Conservation (phyloP, 2,113 vertebrate species). For the Cisticola juncidis region DNA sequence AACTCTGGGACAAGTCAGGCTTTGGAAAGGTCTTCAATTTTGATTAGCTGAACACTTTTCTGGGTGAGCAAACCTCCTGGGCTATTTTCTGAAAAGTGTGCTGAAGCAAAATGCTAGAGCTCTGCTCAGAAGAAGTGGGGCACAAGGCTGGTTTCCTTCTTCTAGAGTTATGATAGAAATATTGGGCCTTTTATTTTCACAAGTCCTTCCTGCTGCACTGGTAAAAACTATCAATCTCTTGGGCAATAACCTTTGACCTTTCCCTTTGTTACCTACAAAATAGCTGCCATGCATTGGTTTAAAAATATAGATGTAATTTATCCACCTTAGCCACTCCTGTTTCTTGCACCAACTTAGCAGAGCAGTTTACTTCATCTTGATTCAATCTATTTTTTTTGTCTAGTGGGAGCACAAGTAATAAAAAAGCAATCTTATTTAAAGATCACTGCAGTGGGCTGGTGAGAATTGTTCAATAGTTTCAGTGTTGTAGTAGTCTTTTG, state of each 20-base stretch:
- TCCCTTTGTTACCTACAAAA: not conserved
- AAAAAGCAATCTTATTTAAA: slow-evolving; percentile 52
- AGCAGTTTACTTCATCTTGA: not conserved
- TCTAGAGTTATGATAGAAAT: not conserved
- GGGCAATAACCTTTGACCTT: not conserved
- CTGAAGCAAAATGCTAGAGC: not conserved
- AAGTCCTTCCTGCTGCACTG: not conserved
- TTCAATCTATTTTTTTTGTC: not conserved
- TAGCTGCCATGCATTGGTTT: not conserved
- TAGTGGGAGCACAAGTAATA: slow-evolving; percentile 18
- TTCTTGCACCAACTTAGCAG: not conserved
- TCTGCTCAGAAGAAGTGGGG: not conserved
- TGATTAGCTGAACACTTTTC: not conserved
- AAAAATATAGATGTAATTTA: not conserved
- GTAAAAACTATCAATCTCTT: not conserved
- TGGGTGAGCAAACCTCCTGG: not conserved
- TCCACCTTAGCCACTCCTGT: not conserved
- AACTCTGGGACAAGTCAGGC: not conserved
- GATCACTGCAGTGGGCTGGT: not conserved
- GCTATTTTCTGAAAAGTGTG: not conserved
- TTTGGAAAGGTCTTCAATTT: not conserved
- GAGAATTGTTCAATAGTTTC: not conserved
- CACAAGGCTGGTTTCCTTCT: not conserved
- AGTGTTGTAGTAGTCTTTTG: not conserved
- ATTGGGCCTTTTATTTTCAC: not conserved